phyloP scores from a whole-genome alignment of 2,797 vertebrate genomes.

The Halcyon leucocephala region DNA sequence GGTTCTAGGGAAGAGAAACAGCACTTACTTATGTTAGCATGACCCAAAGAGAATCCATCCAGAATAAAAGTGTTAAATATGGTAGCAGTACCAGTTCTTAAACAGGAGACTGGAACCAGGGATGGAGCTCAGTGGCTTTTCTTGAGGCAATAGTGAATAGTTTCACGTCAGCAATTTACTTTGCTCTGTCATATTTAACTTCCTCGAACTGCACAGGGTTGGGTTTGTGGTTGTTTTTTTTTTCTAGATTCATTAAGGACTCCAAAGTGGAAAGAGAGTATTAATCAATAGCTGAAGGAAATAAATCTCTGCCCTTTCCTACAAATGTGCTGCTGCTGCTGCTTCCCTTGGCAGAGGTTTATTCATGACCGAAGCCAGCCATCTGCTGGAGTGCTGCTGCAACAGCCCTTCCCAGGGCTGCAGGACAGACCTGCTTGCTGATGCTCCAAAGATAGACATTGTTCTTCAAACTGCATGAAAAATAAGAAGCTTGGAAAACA shows the following conservation, averaged over 20 bases:
- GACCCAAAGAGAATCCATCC: not conserved
- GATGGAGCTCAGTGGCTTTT: not conserved
- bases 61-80: not conserved
- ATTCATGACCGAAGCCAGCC: constrained; percentile 70
- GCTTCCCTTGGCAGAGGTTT: not conserved
- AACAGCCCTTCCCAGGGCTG: not conserved
- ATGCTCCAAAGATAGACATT: not conserved
- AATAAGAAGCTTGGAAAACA: not conserved
- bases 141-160: not conserved
- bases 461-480: not conserved
- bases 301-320: not conserved
- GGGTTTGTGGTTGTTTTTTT: not conserved
- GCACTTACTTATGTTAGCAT: not conserved
- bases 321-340: not conserved
- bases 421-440: not conserved
- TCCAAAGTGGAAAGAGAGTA: not conserved
- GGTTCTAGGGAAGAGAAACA: not conserved
- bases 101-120: not conserved
- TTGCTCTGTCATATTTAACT: constrained; percentile 10
- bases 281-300: not conserved
- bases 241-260: not conserved
- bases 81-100: not conserved
- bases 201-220: not conserved
- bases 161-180: constrained; percentile 3
- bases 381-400: constrained; percentile 64